Base-by-base conservation (phyloP, 2,113 vertebrate genomes). In the Oophaga pumilio region DNA sequence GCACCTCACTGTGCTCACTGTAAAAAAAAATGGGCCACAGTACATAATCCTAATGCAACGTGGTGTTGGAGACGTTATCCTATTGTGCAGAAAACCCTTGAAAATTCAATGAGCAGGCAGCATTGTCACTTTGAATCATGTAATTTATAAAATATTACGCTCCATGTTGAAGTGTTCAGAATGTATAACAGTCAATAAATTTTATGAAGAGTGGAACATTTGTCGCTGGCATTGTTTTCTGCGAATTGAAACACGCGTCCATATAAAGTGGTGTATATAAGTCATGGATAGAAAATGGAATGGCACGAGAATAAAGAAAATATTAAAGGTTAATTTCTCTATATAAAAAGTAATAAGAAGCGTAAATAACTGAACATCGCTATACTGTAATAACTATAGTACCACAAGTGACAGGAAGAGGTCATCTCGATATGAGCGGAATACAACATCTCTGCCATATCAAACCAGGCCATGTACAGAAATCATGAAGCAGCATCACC, bases 71-170 rank as follows among this genome's bases (percentile, higher is more conserved):
- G 66, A 69, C 24, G 24, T 69, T 69, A 69, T 69, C 66, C 26
- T 26, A 69, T 69, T 69, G 66, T 28, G 24, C 66, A 69, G 66
- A 69, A 69, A 69, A 69, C 24, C 24, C 66, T 28, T 69, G 24
- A 28, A 69, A 69, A 69, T 69, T 69, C 66, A 69, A 69, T 28
- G 66, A 69, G 24, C 66, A 69, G 3, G 24, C 71, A 74, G 71
- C 71, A 49, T 74, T 74, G 71, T 74, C 71, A 74, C 71, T 28
- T 74, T 74, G 15, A 43, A 74, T 49, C 71, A 74, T 74, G 71
- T 74, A 28, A 74, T 49, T 17, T 33, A 49, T 74, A 33, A 26
- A 74, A 49, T 74, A 74, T 49, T 43, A 28, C 24, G 14, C 66
- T 69, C n/a, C 66, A 69, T 69, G 24, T 69, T 69, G 66, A 69